Conservation (phyloP, 2,113 vertebrate species). For the Chaetura pelagica region DNA sequence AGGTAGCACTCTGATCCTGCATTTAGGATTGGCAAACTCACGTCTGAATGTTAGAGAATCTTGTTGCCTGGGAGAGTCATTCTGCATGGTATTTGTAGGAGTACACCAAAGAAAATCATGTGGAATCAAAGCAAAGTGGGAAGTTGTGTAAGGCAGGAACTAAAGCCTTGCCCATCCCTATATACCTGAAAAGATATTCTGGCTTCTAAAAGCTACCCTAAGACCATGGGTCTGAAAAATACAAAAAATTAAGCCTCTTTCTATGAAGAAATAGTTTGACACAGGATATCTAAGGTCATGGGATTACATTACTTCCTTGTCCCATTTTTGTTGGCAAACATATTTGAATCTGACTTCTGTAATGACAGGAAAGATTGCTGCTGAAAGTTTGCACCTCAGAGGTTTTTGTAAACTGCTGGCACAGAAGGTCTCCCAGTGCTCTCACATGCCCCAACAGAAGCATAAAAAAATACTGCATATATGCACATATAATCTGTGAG, state of each 20-base stretch:
- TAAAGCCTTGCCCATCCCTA: not conserved
- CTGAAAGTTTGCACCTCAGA: not conserved
- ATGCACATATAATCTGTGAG: not conserved
- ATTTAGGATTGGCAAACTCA: not conserved
- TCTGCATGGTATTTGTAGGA: not conserved
- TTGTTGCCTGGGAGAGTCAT: not conserved
- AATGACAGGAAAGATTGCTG: not conserved
- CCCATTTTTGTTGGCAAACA: slow-evolving; percentile 51
- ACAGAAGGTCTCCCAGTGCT: not conserved
- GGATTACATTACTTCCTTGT: slow-evolving; percentile 52
- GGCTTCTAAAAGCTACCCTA: not conserved
- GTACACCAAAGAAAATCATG: not conserved
- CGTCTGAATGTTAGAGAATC: not conserved
- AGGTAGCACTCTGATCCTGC: not conserved
- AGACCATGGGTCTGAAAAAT: not conserved
- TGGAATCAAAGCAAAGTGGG: not conserved
- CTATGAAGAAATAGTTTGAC: not conserved
- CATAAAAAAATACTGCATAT: not conserved
- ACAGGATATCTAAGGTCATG: slow-evolving; percentile 34
- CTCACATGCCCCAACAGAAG: not conserved
- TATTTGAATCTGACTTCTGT: not conserved
- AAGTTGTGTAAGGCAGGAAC: not conserved
- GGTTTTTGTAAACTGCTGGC: not conserved
- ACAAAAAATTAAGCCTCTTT: not conserved
- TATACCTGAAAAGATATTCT: not conserved